Evolutionary conservation across 2,797 vertebrate species (phyloP).

Genomic region (Sparus aurata): DNA sequence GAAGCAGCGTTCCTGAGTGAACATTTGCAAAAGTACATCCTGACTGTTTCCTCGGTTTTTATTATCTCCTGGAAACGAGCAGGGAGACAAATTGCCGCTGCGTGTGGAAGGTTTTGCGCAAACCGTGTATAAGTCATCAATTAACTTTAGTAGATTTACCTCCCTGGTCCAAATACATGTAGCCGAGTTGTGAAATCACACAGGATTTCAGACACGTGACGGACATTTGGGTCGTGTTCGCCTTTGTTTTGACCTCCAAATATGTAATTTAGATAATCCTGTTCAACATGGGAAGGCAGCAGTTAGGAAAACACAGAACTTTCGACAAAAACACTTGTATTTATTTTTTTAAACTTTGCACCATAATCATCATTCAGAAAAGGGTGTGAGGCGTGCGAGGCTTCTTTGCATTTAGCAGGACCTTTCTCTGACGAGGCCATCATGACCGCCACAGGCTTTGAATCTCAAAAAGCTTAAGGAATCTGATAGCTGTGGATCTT

Average conservation of each 20-base stretch:
- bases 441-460: neutral
- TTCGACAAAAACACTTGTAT: neutral
- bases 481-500: neutral
- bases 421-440: neutral
- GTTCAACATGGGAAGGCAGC: neutral
- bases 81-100: neutral
- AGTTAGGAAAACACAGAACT: neutral
- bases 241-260: neutral
- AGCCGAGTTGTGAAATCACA: neutral
- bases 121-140: neutral
- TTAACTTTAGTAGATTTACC: neutral
- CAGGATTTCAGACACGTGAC: neutral
- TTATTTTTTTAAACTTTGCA: neutral
- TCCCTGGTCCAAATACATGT: neutral
- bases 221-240: neutral
- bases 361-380: constrained; percentile 13
- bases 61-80: too few relatives aligned
- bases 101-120: neutral
- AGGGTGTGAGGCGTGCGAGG: neutral
- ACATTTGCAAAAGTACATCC: neutral
- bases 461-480: constrained; percentile 8
- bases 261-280: neutral
- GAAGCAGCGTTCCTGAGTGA: neutral
- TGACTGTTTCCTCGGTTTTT: neutral
- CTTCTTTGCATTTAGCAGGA: neutral